phyloP scores from a whole-genome alignment of 92 coral and sea anemone genomes.

The Anthopleura xanthogrammica region DNA sequence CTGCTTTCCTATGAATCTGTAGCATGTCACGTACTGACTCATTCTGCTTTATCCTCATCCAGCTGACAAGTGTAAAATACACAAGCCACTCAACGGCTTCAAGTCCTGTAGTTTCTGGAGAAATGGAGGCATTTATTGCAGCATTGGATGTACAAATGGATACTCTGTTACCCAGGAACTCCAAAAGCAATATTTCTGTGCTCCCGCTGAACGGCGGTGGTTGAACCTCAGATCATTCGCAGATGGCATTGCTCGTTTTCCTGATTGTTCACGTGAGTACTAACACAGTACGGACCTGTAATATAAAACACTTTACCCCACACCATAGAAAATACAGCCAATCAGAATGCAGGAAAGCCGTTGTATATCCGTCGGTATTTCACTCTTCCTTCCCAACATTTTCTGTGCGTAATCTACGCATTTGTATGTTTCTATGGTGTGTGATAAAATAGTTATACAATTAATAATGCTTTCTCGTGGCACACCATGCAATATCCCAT shows the following conservation, averaged over 20 bases:
- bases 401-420: no score
- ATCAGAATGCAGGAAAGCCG: no score
- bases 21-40: not conserved
- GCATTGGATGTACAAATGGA: conserved; percentile 32
- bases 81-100: conserved; percentile 31
- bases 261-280: conserved; percentile 37
- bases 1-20: not conserved
- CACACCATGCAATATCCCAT: no score
- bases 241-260: conserved; percentile 35
- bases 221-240: conserved; percentile 11
- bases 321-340: no score
- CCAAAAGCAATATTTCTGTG: conserved; percentile 22
- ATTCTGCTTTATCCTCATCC: not conserved
- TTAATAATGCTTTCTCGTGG: no score
- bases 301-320: not conserved
- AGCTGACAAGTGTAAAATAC: conserved; percentile 31
- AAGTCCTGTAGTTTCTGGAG: conserved; percentile 31
- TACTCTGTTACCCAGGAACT: conserved; percentile 24
- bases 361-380: no score
- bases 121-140: conserved; percentile 38
- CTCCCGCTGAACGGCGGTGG: conserved; percentile 23
- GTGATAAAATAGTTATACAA: no score
- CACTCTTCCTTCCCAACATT: no score
- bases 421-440: no score
- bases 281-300: not conserved